Percentiles rank a stretch among this genome's conserved stretches.
Evolutionary conservation across 2,113 vertebrate genomes (phyloP).

Genomic region (Callopanchax toddi): DNA sequence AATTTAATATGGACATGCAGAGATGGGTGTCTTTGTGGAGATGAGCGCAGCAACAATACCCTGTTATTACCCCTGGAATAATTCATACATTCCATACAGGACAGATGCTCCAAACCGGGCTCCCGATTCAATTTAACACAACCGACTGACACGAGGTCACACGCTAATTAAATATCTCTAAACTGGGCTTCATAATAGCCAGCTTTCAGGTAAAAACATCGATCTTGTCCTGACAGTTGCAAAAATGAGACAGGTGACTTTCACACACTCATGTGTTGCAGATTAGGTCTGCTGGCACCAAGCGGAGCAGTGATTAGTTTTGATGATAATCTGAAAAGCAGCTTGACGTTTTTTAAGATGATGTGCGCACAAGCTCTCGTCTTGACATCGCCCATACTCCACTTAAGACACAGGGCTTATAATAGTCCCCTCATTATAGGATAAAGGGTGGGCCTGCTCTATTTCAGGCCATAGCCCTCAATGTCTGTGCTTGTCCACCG

Average conservation of each 20-base stretch:
- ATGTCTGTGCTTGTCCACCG: constrained; percentile 60
- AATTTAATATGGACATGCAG: constrained; percentile 71
- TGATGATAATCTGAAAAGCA: constrained; percentile 71
- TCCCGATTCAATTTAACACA: constrained; percentile 20
- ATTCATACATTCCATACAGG: constrained; percentile 68
- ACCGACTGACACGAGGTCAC: constrained; percentile 33
- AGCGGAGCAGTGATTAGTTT: constrained; percentile 52
- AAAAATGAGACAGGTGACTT: not conserved
- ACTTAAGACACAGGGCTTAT: constrained; percentile 70
- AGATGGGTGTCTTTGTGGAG: constrained; percentile 72
- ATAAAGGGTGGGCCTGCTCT: constrained; percentile 69
- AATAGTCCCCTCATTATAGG: constrained; percentile 75
- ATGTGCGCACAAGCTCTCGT: constrained; percentile 40
- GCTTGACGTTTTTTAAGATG: constrained; percentile 64
- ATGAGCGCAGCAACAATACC: constrained; percentile 61
- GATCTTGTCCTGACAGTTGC: not conserved
- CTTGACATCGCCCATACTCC: constrained; percentile 40
- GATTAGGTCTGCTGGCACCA: constrained; percentile 38
- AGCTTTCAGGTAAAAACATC: constrained; percentile 12
- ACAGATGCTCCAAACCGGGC: constrained; percentile 51
- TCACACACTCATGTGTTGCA: constrained; percentile 23
- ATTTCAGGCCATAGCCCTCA: constrained; percentile 70
- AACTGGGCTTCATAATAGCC: constrained; percentile 14
- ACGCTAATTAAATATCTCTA: constrained; percentile 29
- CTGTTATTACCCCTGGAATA: constrained; percentile 64